Conservation (phyloP, 1,140 invertebrate species). For the Pissodes strobi region DNA sequence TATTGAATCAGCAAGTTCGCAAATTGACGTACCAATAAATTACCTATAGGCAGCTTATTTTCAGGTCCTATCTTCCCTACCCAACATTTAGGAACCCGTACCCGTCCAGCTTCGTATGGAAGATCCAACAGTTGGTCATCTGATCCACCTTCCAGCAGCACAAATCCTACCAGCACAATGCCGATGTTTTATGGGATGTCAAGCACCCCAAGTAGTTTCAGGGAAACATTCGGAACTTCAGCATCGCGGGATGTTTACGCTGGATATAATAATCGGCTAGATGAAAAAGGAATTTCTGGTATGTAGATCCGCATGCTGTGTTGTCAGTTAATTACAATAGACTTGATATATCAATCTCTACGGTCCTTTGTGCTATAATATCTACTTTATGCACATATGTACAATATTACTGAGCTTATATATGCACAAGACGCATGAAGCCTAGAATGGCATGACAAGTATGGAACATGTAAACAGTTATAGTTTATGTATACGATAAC, state of each 20-base stretch:
- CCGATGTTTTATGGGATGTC: slow-evolving; percentile 38
- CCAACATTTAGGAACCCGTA: slow-evolving; percentile 50
- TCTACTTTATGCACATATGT: too few relatives aligned
- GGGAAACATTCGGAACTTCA: slow-evolving; percentile 9
- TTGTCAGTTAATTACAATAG: too few relatives aligned
- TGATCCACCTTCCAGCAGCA: slow-evolving; percentile 14
- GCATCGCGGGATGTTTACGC: slow-evolving; percentile 7
- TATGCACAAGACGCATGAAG: too few relatives aligned
- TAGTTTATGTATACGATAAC: too few relatives aligned
- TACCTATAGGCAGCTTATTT: not conserved
- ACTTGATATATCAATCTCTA: too few relatives aligned
- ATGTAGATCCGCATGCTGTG: too few relatives aligned
- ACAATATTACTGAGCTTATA: too few relatives aligned
- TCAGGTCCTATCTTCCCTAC: slow-evolving; percentile 22
- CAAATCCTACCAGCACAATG: slow-evolving; percentile 31
- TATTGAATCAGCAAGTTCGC: not conserved
- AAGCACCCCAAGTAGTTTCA: slow-evolving; percentile 6
- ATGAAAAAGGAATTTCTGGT: slow-evolving; percentile 9
- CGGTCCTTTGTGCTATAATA: too few relatives aligned
- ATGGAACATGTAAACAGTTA: too few relatives aligned
- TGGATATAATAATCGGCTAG: slow-evolving; percentile 6
- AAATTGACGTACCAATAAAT: not conserved
- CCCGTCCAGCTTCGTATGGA: slow-evolving; percentile 56
- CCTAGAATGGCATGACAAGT: too few relatives aligned
- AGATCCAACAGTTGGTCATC: slow-evolving; percentile 55